Evolutionary conservation across 1,140 invertebrate species (phyloP).

Genomic region (Drosophila sproati): DNA sequence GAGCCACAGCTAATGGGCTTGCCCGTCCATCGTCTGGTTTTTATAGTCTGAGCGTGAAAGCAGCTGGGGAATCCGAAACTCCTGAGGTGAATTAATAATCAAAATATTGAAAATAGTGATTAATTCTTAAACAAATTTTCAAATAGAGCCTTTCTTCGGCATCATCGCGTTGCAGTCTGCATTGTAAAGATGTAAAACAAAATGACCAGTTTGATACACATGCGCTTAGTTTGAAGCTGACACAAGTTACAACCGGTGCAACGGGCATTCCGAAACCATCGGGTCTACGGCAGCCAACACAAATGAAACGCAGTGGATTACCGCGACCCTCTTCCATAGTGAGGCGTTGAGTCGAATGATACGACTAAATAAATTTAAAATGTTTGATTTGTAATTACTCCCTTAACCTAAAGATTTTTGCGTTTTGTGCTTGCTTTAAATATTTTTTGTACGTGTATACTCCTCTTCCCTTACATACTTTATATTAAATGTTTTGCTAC

Average conservation of each 20-base stretch:
- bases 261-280: slow-evolving; percentile 81
- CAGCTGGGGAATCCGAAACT: slow-evolving; percentile 57
- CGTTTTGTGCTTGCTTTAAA: slow-evolving; percentile 15
- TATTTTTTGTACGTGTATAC: neutral
- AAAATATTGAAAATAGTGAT: neutral
- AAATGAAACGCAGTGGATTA: slow-evolving; percentile 77
- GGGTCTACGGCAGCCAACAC: slow-evolving; percentile 71
- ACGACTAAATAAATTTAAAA: neutral
- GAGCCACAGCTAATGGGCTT: slow-evolving; percentile 61
- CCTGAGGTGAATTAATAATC: slow-evolving; percentile 45
- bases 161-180: slow-evolving; percentile 76
- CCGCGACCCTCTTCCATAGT: slow-evolving; percentile 73
- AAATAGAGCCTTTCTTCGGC: slow-evolving; percentile 78
- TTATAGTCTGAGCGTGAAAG: slow-evolving; percentile 71
- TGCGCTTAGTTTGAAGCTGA: slow-evolving; percentile 59
- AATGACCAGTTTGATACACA: slow-evolving; percentile 47
- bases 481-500: too few relatives aligned
- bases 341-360: slow-evolving; percentile 53
- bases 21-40: slow-evolving; percentile 79
- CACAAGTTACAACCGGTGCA: slow-evolving; percentile 68
- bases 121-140: neutral
- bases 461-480: too few relatives aligned
- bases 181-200: slow-evolving; percentile 57
- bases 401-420: slow-evolving; percentile 6
- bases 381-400: neutral